These are phyloP conservation scores for Stenodema calcarata DNA, from an alignment of 2,888 invertebrate species.

Conservation along the genomic window DNA sequence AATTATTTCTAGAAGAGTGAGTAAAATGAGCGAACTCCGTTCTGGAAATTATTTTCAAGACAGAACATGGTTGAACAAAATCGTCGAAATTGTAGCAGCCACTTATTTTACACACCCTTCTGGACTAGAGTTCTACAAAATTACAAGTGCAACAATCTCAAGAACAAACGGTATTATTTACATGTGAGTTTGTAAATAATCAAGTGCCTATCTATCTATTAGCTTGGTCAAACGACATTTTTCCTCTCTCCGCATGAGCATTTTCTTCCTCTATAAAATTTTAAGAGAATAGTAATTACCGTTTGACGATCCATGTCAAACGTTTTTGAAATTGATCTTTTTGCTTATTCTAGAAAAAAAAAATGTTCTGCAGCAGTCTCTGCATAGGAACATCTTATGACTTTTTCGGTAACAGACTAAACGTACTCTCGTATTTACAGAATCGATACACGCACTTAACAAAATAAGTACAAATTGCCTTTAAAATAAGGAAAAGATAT, in stretches of 20 bases:
- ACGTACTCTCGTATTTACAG: slow-evolving; percentile 42
- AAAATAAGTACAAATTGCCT: background rate
- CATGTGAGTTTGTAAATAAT: background rate
- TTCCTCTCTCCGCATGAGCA: background rate
- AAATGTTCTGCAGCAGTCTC: slow-evolving; percentile 41
- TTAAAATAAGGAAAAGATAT: background rate
- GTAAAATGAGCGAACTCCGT: too few species aligned
- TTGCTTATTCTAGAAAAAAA: slow-evolving; percentile 21
- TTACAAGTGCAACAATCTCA: too few species aligned
- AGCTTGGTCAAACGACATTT: too few species aligned
- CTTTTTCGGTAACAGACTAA: slow-evolving; percentile 47
- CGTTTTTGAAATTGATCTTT: background rate
- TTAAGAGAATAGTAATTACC: background rate
- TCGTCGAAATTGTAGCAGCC: too few species aligned
- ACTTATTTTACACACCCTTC: too few species aligned
- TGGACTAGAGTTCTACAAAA: too few species aligned
- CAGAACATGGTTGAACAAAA: too few species aligned
- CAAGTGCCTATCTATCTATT: background rate
- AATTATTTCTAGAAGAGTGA: too few species aligned
- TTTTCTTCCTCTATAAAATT: background rate
- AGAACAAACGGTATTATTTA: too few species aligned
- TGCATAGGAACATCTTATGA: slow-evolving; percentile 47
- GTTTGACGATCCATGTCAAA: background rate
- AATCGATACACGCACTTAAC: slow-evolving; percentile 4
- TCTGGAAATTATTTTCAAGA: too few species aligned